Evolutionary conservation across 1,140 invertebrate genomes (phyloP), one percentile per base, ranked within the genome.

Genomic region (Macrosteles quadrilineatus): DNA sequence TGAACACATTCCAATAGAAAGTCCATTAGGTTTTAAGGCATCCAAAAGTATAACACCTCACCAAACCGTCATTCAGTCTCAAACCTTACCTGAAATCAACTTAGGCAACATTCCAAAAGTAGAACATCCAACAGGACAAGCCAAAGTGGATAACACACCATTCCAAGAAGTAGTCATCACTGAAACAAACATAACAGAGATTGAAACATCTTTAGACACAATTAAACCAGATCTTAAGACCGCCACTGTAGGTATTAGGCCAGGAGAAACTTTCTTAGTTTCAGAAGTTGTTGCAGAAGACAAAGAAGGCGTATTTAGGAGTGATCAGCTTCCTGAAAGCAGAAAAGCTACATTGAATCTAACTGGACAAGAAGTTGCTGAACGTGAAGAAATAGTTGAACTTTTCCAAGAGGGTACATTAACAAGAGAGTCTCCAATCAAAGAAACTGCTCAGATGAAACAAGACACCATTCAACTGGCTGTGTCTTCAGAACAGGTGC

Each of bases 111-210:
- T 87, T 4, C 47, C 65, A 53, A 72, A 78, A 70, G 79, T 83
- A 43, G 71, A 77, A 64, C 76, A 80, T 2, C 73, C 77, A 40
- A 81, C 76, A 19, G 78, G 77, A 27, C 83, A 82, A 77, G 86
- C 86, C 4, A 83, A 83, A 70, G 75, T 80, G 50, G 82, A 81
- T 68, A 80, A 83, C 67, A 82, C 82, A 67, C 80, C 83, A 68
- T 76, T 83, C 53, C 81, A 85, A 71, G 85, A 87, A 77, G 75
- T 87, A 9, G 78, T 87, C 31, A 75, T 78, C 0, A 76, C 73
- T 12, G 71, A 75, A 47, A 79, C 80, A 59, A 79, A 71, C 63
- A 80, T 81, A 11, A 78, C 73, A 62, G 76, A 78, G 30, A 71
- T 79, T 69, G 81, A 83, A 75, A 79, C 59, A 45, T 76, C 76